Percentiles rank a stretch among this genome's conserved stretches.
Evolutionary conservation across 2,888 invertebrate genomes (phyloP).

Genomic region (Orchesella flavescens): DNA sequence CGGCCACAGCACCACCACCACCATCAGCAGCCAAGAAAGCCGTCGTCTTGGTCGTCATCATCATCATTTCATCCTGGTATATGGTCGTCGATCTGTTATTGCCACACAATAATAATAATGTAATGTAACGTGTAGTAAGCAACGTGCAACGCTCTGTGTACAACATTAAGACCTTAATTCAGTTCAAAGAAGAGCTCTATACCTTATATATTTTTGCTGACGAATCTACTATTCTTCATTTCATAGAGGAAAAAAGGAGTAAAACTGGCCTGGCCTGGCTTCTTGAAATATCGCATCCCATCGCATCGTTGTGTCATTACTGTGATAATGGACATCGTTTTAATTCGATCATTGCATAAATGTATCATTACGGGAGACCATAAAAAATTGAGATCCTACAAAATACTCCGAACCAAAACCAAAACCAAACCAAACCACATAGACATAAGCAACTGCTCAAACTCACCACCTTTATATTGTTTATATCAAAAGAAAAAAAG

Average conservation of each 20-base stretch:
- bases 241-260: constrained; percentile 36
- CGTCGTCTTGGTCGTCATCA: constrained; percentile 30
- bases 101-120: constrained; percentile 44
- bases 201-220: not conserved
- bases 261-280: constrained; percentile 48
- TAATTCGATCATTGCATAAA: constrained; percentile 54
- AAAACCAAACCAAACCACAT: constrained; percentile 22
- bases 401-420: constrained; percentile 6
- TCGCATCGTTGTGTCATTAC: no score
- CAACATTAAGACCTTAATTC: constrained; percentile 20
- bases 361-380: constrained; percentile 44
- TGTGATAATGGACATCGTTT: constrained; percentile 50
- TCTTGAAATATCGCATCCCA: constrained; percentile 41
- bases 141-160: no score
- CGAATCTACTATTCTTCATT: constrained; percentile 7
- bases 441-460: not conserved
- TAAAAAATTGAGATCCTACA: constrained; percentile 36
- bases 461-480: not conserved
- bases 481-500: not conserved
- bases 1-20: not conserved
- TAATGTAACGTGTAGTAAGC: constrained; percentile 21
- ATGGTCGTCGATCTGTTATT: constrained; percentile 45
- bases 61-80: constrained; percentile 10
- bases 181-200: constrained; percentile 16
- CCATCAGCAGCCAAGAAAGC: not conserved